Conservation (phyloP, 2,797 vertebrate genomes). For the Anas flavirostris region DNA sequence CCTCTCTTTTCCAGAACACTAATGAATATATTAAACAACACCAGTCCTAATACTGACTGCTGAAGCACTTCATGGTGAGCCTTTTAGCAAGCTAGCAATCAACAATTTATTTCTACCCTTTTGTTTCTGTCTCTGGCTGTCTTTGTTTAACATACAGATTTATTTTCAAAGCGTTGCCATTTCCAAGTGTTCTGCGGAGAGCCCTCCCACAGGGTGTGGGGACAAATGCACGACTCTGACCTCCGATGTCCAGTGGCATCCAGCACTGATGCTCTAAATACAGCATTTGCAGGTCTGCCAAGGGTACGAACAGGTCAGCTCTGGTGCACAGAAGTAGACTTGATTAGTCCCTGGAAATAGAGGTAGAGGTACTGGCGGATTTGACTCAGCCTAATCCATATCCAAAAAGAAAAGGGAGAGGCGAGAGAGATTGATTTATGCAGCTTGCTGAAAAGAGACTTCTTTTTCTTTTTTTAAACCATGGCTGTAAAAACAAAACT, state of each 20-base stretch:
- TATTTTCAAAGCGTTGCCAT: constrained; percentile 15
- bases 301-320: background rate
- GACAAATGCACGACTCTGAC: background rate
- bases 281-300: background rate
- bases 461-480: background rate
- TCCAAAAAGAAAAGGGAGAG: background rate
- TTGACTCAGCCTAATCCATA: background rate
- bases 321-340: background rate
- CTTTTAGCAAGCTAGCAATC: constrained; percentile 55
- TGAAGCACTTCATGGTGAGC: constrained; percentile 45
- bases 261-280: background rate
- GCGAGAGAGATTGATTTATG: background rate
- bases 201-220: background rate
- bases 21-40: constrained; percentile 51
- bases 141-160: constrained; percentile 49
- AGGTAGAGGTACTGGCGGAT: background rate
- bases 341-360: background rate
- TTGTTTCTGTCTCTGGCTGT: constrained; percentile 22
- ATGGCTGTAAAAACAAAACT: background rate
- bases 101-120: constrained; percentile 53
- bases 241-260: background rate
- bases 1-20: background rate
- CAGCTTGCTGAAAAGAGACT: background rate
- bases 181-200: constrained; percentile 16
- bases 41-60: constrained; percentile 3